A percentile compares a stretch with the other conserved stretches of the same genome.
phyloP scores from a whole-genome alignment of 1,140 invertebrate species.

The Agrilus planipennis region DNA sequence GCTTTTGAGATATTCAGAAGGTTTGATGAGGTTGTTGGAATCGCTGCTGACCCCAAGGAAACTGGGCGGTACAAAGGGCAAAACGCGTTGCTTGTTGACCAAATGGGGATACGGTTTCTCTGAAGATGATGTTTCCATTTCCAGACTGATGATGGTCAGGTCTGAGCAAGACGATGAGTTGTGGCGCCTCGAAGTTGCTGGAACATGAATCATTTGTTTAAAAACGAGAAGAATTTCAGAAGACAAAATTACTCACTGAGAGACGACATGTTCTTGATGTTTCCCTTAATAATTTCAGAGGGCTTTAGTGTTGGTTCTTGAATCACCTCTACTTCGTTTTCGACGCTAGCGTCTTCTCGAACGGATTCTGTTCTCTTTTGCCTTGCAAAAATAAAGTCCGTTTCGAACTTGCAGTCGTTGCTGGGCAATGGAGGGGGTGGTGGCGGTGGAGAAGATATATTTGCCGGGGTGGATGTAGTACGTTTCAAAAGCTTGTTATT shows the following conservation, averaged over 20 bases:
- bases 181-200: constrained; percentile 24
- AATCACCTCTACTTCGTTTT: constrained; percentile 37
- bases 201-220: constrained; percentile 5
- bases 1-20: constrained; percentile 79
- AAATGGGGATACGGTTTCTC: constrained; percentile 46
- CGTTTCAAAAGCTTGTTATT: constrained; percentile 24
- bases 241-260: constrained; percentile 25
- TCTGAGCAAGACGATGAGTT: constrained; percentile 33
- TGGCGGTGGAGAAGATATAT: constrained; percentile 39
- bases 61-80: constrained; percentile 80
- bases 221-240: background rate
- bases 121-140: constrained; percentile 24
- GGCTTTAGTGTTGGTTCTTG: constrained; percentile 48
- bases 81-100: constrained; percentile 68
- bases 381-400: constrained; percentile 35
- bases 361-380: constrained; percentile 16
- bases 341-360: constrained; percentile 11
- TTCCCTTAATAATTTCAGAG: constrained; percentile 43
- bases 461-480: constrained; percentile 18
- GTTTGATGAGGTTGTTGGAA: constrained; percentile 75
- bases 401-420: background rate
- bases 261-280: constrained; percentile 27
- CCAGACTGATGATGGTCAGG: constrained; percentile 31
- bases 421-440: constrained; percentile 46
- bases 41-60: constrained; percentile 58